phyloP scores from a whole-genome alignment of 2,888 invertebrate species.

The Dynastes tityus region DNA sequence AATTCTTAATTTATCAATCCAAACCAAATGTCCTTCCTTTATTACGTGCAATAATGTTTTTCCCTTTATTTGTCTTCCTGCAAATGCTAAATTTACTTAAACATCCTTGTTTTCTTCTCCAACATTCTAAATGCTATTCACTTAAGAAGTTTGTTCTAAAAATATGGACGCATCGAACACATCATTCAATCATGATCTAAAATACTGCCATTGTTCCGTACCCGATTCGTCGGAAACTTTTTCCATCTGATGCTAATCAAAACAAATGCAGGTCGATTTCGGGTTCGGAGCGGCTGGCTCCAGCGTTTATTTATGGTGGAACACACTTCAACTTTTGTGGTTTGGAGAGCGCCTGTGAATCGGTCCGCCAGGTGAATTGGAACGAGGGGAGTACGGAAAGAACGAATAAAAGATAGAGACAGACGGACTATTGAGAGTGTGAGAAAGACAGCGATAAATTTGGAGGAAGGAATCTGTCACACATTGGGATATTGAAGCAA shows the following conservation, averaged over 20 bases:
- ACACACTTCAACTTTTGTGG: constrained; percentile 46
- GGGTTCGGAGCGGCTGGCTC: constrained; percentile 30
- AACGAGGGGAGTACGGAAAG: constrained; percentile 9
- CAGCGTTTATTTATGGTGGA: constrained; percentile 42
- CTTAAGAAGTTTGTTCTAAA: constrained; percentile 12
- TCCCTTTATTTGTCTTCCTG: too few species aligned
- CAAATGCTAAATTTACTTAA: too few species aligned
- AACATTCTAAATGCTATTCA: not conserved
- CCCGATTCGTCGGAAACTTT: constrained; percentile 41
- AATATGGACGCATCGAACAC: constrained; percentile 17
- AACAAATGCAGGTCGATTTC: constrained; percentile 45
- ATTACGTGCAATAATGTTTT: too few species aligned
- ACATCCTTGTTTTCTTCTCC: not conserved
- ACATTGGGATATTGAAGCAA: constrained; percentile 41
- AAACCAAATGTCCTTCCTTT: too few species aligned
- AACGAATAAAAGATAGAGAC: not conserved
- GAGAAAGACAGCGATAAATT: not conserved
- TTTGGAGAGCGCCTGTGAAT: constrained; percentile 27
- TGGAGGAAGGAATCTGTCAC: constrained; percentile 42
- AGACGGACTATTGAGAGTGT: not conserved
- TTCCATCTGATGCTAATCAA: constrained; percentile 46
- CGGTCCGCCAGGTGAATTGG: constrained; percentile 24
- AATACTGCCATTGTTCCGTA: constrained; percentile 37
- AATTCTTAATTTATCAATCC: too few species aligned
- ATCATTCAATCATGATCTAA: constrained; percentile 42